Evolutionary conservation across 2,888 invertebrate genomes (phyloP).

Genomic region (Acrocyrtus sp.): DNA sequence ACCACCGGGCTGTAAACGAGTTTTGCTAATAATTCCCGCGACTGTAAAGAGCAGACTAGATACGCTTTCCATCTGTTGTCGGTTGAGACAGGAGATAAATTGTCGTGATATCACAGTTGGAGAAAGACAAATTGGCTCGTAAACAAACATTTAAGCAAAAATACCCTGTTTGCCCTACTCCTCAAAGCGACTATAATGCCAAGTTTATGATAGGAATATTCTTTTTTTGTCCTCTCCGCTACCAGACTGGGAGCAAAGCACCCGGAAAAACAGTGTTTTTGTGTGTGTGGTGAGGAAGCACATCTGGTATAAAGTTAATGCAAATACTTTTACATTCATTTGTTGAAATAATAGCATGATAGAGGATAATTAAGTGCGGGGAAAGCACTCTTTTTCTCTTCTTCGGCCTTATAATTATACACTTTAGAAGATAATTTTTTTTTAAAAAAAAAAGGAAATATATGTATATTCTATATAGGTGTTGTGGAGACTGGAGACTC

Average conservation of each 20-base stretch:
- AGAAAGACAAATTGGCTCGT: slow-evolving; percentile 48
- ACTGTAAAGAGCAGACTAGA: no score
- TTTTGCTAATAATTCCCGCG: no score
- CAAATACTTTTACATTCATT: slow-evolving; percentile 17
- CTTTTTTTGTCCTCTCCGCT: no score
- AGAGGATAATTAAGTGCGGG: slow-evolving; percentile 25
- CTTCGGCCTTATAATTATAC: no score
- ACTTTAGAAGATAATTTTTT: no score
- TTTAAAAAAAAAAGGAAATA: no score
- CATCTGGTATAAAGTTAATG: slow-evolving; percentile 2
- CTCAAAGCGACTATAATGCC: neutral
- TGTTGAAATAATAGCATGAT: slow-evolving; percentile 20
- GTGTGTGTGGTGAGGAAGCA: slow-evolving; percentile 2
- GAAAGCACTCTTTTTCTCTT: no score
- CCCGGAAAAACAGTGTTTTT: no score
- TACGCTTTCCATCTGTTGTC: slow-evolving; percentile 48
- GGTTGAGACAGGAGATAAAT: slow-evolving; percentile 50
- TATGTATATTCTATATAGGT: no score
- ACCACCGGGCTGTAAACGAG: no score
- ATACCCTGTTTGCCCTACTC: neutral
- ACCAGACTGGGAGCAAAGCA: no score
- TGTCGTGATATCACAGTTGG: slow-evolving; percentile 51
- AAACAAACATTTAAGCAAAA: slow-evolving; percentile 32
- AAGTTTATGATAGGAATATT: neutral
- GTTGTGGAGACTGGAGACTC: no score